A percentile compares a stretch with the other conserved stretches of the same genome.
Conservation (phyloP, 2,888 invertebrate genomes). For the Neoitamus cyanurus region DNA sequence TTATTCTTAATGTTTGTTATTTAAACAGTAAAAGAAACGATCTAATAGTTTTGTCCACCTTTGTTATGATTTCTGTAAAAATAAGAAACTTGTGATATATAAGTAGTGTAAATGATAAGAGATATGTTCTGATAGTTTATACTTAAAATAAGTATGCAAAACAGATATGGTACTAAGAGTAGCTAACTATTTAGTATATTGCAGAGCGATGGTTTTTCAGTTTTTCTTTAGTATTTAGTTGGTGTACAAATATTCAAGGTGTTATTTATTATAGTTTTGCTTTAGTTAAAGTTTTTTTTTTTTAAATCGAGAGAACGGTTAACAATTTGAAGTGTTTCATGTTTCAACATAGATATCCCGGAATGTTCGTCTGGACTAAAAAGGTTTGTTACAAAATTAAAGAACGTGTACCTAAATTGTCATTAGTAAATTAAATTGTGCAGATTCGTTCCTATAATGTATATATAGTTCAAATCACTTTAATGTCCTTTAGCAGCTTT, state of each 20-base stretch:
- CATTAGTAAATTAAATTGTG: background rate
- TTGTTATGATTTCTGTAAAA: slow-evolving; percentile 31
- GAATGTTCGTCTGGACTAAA: background rate
- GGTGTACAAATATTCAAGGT: background rate
- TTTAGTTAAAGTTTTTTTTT: background rate
- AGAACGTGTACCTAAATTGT: background rate
- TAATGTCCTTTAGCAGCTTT: background rate
- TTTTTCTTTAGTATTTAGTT: background rate
- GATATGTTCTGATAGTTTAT: slow-evolving; percentile 18
- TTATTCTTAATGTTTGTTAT: slow-evolving; percentile 27
- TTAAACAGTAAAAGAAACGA: slow-evolving; percentile 9
- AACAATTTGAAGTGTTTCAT: background rate
- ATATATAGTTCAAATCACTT: background rate
- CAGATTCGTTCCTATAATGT: too few species aligned
- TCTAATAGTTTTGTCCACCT: background rate
- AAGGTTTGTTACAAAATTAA: background rate
- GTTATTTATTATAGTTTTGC: background rate
- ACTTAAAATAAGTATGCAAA: background rate
- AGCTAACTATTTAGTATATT: slow-evolving; percentile 8
- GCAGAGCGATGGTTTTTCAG: background rate
- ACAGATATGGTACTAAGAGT: slow-evolving; percentile 22
- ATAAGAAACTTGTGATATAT: slow-evolving; percentile 37
- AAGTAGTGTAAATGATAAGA: slow-evolving; percentile 31
- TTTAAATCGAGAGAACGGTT: background rate
- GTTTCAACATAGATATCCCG: background rate